Evolutionary conservation across 1,140 invertebrate genomes (phyloP), one percentile per base, ranked within the genome.

Genomic region (Drosophila kikkawai): DNA sequence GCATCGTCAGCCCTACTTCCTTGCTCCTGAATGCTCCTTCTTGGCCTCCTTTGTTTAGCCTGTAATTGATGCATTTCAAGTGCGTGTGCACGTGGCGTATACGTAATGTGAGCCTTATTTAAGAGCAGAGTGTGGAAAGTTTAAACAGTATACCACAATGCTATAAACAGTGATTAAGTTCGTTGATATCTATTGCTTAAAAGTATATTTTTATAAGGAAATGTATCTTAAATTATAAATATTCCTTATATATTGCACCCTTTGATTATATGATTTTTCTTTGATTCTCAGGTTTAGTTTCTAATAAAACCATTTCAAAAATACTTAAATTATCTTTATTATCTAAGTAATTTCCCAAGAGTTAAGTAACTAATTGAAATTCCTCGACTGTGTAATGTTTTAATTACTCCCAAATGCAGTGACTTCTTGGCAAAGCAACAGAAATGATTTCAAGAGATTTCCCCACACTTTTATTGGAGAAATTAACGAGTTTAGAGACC

Each of bases 1-100:
- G 39, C 39, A 41, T 41, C 13, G 37, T 15, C 13, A 39, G 37
- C 1, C 45, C 5, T 44, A 44, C 26, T 11, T 41, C 9, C 9
- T 32, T 1, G 15, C 8, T 1, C 15, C 47, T 6, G 65, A 48
- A 45, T 48, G 22, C 22, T 17, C 29, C 44, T 26, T 12, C n/a
- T 13, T 8, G 4, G 9, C 1, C 22, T 12, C 26, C 48, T 32
- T 32, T 12, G 13, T 34, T 36, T 34, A 51, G 55, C 48, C 60
- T 58, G 73, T 70, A 73, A 82, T 82, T 79, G 79, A 87, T 80
- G 79, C 79, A 79, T 59, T 82, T 73, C 55, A 58, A 82, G 73
- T 59, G 26, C 32, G 15, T 45, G 45, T 66, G 6, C 48, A 57
- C 26, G 47, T n/a, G 48, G 48, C 48, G 48, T 34, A 51, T 51